A percentile compares a stretch with the other conserved stretches of the same genome.
phyloP scores from a whole-genome alignment of 2,888 invertebrate species.

The Molanna angustata region DNA sequence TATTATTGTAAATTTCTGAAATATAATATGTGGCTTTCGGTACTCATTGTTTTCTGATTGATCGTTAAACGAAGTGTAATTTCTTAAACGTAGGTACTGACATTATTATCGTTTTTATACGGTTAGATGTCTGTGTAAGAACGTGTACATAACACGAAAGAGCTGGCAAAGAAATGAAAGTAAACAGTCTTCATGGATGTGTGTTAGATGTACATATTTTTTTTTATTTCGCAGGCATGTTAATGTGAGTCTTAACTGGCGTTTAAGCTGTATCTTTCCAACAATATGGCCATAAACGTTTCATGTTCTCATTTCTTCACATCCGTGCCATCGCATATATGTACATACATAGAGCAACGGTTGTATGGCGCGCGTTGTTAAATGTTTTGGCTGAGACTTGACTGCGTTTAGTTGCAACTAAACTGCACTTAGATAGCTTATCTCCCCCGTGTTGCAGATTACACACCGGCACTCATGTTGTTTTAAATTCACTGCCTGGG shows the following conservation, averaged over 20 bases:
- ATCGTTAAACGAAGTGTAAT: too few relatives aligned
- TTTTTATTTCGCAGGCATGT: background rate
- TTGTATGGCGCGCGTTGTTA: constrained; percentile 7
- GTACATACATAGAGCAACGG: background rate
- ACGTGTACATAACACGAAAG: too few relatives aligned
- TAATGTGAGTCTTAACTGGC: background rate
- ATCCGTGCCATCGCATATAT: constrained; percentile 13
- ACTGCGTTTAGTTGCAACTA: constrained; percentile 26
- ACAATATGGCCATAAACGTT: constrained; percentile 31
- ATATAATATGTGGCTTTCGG: too few relatives aligned
- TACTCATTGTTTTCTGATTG: too few relatives aligned
- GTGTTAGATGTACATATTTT: background rate
- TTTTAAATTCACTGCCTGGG: too few relatives aligned
- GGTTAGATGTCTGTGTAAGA: too few relatives aligned
- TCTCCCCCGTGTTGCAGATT: constrained; percentile 15
- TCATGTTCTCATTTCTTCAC: constrained; percentile 27
- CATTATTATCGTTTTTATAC: too few relatives aligned
- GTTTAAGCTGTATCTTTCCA: constrained; percentile 25
- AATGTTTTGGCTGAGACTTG: constrained; percentile 21
- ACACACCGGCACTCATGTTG: too few relatives aligned
- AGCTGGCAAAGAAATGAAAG: too few relatives aligned
- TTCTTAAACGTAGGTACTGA: too few relatives aligned
- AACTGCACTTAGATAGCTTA: constrained; percentile 19
- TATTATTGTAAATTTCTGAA: too few relatives aligned
- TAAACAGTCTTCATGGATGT: too few relatives aligned